Base-by-base conservation (phyloP, 2,113 vertebrate species). In the Anolis carolinensis region DNA sequence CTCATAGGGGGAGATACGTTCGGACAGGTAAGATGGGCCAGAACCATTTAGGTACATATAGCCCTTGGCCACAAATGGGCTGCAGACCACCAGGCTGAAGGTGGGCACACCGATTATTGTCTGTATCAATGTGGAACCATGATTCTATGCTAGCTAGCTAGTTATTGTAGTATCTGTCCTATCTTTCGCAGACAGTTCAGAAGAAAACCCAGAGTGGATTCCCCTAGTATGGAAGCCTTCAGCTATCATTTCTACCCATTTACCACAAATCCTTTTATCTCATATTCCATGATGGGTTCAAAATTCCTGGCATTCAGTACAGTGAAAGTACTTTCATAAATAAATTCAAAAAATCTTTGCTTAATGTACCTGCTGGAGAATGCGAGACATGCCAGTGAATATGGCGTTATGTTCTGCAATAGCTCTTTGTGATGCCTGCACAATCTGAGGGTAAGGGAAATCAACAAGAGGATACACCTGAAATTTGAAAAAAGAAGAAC, bases 401-500 rank as follows among this genome's bases (percentile, higher is more conserved):
- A 74, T 78, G 0, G 82, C 68, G 0, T 94, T 92, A 87, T 97
- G 97, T 30, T 97, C 95, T 0, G 93, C 89, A 0, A 96, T 95
- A 79, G 95, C 89, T 81, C 91, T 93, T 30, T 83, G 89, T 0
- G 95, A 97, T 4, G 90, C 92, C 18, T 92, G 90, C 4, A 96
- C 96, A 90, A 97, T 96, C 84, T 97, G 94, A 5, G 92, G 71
- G 2, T 96, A 95, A 0, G 97, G 97, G 80, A 97, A 97, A 27
- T 95, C 95, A 2, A 90, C 76, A 25, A 97, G 94, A 0, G 97
- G 97, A 59, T 97, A 96, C 23, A 97, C 96, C 98, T 98, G 92
- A 2, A 27, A 34, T 75, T 50, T 23, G 73, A 11, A 13, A 70
- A 0, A 0, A 1, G 0, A 59, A 59, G 55, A 59, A 59, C 0